Percentiles rank a stretch among this genome's conserved stretches.
Conservation (phyloP, 2,113 vertebrate genomes). For the Plecotus auritus region DNA sequence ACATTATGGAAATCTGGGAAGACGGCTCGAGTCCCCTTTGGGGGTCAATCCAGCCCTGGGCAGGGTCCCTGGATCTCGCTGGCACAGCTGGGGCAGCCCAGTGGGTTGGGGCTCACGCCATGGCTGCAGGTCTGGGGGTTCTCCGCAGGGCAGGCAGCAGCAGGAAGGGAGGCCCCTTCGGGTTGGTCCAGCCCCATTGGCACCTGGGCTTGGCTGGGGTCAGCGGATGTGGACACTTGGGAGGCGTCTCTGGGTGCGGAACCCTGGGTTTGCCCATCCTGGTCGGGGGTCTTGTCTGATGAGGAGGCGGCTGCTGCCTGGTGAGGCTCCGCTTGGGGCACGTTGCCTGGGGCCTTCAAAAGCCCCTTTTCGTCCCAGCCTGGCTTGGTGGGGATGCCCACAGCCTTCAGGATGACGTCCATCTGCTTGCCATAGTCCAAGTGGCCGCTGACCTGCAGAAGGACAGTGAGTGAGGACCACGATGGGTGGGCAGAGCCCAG, state of each 20-base stretch:
- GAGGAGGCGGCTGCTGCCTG: rapidly evolving
- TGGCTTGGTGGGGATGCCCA: constrained; percentile 88
- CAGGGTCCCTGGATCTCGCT: neutral
- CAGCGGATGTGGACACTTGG: neutral
- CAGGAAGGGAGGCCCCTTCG: neutral
- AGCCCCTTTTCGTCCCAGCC: constrained; percentile 72
- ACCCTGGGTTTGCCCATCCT: constrained; percentile 33
- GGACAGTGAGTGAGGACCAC: neutral
- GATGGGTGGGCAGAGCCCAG: neutral
- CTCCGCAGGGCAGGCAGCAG: rapidly evolving
- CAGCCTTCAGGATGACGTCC: constrained; percentile 91
- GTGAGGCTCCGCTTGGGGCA: neutral
- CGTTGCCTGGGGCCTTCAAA: constrained; percentile 41
- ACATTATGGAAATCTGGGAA: neutral
- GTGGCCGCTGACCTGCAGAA: constrained; percentile 91
- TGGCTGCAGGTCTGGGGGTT: neutral
- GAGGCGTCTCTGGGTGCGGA: neutral
- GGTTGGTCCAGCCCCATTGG: neutral
- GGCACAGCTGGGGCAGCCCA: constrained; percentile 33
- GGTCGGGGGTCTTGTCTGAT: rapidly evolving
- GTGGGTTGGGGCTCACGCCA: neutral
- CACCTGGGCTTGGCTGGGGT: neutral
- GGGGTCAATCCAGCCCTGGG: constrained; percentile 41
- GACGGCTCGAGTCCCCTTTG: rapidly evolving
- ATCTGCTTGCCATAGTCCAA: constrained; percentile 98